phyloP scores from a whole-genome alignment of 2,888 invertebrate genomes.

The Hoplodrina blanda region DNA sequence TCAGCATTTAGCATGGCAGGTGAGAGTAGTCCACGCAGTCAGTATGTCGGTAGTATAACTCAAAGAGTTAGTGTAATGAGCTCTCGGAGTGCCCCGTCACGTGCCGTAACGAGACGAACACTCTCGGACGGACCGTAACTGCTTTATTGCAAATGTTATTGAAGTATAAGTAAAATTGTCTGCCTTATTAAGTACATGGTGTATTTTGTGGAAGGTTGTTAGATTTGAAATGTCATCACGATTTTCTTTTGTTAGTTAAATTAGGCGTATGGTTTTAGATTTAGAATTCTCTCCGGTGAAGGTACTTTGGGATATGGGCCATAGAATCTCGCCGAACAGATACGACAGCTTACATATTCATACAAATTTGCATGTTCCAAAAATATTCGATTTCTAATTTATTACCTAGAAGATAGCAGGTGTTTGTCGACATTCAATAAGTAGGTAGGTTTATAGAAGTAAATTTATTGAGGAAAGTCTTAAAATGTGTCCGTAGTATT shows the following conservation, averaged over 20 bases:
- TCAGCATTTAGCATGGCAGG: conserved; percentile 16
- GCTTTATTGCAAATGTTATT: conserved; percentile 61
- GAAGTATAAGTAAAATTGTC: conserved; percentile 41
- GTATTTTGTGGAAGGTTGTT: conserved; percentile 7
- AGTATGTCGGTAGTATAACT: conserved; percentile 60
- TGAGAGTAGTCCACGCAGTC: conserved; percentile 46
- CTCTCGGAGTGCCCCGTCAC: conserved; percentile 83
- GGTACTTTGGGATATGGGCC: not conserved
- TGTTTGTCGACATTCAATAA: not conserved
- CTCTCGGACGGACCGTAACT: conserved; percentile 53
- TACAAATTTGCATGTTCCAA: not conserved
- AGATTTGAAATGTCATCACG: conserved; percentile 3
- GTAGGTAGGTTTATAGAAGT: too few relatives aligned
- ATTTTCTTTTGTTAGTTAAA: conserved; percentile 10
- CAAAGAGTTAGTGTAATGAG: conserved; percentile 79
- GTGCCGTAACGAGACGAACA: conserved; percentile 78
- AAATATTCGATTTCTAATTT: not conserved
- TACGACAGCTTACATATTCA: not conserved
- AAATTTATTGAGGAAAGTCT: too few relatives aligned
- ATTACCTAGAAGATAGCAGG: not conserved
- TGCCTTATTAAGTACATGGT: conserved; percentile 44
- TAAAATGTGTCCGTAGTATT: too few relatives aligned
- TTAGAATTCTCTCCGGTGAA: not conserved
- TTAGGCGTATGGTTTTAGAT: not conserved
- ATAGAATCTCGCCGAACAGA: too few relatives aligned